These are phyloP conservation scores for Apodemus agrarius DNA, from an alignment of 2,797 vertebrate genomes.

Conservation along the genomic window DNA sequence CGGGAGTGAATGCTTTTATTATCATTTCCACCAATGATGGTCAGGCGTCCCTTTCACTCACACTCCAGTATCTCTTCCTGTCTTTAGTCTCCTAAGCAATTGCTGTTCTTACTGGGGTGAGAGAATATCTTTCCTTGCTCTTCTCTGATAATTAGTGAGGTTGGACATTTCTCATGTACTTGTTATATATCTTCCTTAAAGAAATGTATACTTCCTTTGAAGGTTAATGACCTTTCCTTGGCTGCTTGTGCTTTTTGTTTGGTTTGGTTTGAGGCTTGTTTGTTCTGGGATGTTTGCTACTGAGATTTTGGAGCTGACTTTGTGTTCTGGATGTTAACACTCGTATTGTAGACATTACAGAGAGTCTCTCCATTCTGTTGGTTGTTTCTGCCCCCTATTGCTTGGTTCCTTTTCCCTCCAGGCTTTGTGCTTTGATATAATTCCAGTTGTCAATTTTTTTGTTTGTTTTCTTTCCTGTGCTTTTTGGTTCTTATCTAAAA, in stretches of 20 bases:
- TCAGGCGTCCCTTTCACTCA: neutral
- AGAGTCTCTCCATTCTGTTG: neutral
- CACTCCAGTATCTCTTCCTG: too few species aligned
- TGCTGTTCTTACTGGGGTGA: neutral
- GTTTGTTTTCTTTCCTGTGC: neutral
- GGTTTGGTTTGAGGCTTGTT: neutral
- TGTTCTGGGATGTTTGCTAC: neutral
- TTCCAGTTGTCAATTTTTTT: neutral
- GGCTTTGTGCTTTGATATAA: neutral
- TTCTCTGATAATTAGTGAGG: neutral
- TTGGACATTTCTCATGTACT: neutral
- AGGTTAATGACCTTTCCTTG: neutral
- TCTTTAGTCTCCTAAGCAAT: neutral
- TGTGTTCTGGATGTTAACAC: neutral
- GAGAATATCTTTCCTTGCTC: neutral
- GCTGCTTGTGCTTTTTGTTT: neutral
- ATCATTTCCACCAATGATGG: neutral
- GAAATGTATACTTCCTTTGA: neutral
- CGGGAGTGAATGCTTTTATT: neutral
- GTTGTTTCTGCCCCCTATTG: neutral
- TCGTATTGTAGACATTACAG: neutral
- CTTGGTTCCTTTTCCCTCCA: neutral
- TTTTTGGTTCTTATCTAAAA: neutral
- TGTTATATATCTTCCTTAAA: neutral
- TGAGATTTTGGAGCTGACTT: neutral